phyloP scores from a whole-genome alignment of 2,113 vertebrate genomes.

The Sinocyclocheilus grahami region DNA sequence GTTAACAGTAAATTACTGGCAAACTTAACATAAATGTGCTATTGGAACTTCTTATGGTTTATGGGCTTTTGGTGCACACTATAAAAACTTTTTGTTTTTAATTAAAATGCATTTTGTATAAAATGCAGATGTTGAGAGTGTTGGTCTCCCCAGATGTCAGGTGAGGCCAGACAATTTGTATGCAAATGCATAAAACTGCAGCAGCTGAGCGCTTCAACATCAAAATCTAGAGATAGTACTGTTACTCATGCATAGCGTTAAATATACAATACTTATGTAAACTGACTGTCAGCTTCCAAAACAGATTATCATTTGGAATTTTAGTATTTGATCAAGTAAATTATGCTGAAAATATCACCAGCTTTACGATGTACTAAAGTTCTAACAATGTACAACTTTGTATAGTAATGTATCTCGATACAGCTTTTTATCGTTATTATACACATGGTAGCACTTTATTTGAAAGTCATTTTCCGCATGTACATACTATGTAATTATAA shows the following conservation, averaged over 20 bases:
- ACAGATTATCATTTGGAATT: neutral
- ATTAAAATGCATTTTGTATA: conserved; percentile 44
- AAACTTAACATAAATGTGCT: neutral
- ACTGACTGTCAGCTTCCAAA: neutral
- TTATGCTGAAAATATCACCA: neutral
- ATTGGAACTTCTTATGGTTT: neutral
- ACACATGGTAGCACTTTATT: too few species aligned
- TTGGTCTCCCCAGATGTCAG: conserved; percentile 40
- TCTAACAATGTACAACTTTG: too few species aligned
- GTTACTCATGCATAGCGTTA: conserved; percentile 45
- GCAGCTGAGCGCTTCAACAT: conserved; percentile 44
- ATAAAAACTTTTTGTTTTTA: neutral
- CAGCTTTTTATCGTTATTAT: too few species aligned
- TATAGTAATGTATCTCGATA: too few species aligned
- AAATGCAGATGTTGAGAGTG: conserved; percentile 49
- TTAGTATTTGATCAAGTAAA: neutral
- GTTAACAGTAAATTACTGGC: conserved; percentile 10
- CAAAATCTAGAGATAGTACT: conserved; percentile 35
- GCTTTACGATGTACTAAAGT: neutral
- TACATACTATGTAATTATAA: too few species aligned
- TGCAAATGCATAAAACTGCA: conserved; percentile 50
- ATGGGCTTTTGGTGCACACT: neutral
- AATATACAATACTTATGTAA: conserved; percentile 33
- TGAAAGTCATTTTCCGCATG: too few species aligned
- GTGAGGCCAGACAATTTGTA: conserved; percentile 54